Conservation (phyloP, 2,113 vertebrate genomes). For the Promerops cafer region DNA sequence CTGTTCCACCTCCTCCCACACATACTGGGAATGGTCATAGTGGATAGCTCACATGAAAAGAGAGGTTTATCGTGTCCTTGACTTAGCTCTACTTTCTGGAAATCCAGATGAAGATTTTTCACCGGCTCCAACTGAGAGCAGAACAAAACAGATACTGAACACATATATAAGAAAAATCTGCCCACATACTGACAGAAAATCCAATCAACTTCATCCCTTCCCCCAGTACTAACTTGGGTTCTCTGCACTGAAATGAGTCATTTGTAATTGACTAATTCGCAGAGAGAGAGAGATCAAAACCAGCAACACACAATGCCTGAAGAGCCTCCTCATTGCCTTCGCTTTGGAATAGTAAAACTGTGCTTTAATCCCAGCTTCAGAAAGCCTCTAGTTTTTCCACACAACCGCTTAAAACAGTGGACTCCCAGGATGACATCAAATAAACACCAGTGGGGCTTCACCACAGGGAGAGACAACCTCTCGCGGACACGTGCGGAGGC, state of each 20-base stretch:
- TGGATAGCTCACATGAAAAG: neutral
- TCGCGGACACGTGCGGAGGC: neutral
- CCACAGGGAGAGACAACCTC: neutral
- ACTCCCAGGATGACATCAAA: neutral
- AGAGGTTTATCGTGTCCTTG: neutral
- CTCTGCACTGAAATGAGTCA: neutral
- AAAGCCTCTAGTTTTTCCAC: neutral
- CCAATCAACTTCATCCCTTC: neutral
- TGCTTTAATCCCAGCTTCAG: neutral
- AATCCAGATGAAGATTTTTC: neutral
- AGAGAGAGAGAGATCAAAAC: neutral
- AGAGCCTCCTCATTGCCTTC: neutral
- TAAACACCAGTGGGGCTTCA: neutral
- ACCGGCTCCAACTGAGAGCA: neutral
- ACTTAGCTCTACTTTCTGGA: neutral
- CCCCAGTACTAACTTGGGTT: neutral
- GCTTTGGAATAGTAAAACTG: neutral
- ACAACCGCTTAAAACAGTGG: neutral
- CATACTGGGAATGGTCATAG: neutral
- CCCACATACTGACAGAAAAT: neutral
- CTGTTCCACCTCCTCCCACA: neutral
- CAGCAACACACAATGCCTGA: neutral
- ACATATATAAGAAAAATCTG: neutral
- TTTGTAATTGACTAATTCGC: neutral
- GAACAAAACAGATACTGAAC: neutral